These are phyloP conservation scores for Magallana ariakensis DNA, from an alignment of 1,140 invertebrate genomes.

Conservation along the genomic window DNA sequence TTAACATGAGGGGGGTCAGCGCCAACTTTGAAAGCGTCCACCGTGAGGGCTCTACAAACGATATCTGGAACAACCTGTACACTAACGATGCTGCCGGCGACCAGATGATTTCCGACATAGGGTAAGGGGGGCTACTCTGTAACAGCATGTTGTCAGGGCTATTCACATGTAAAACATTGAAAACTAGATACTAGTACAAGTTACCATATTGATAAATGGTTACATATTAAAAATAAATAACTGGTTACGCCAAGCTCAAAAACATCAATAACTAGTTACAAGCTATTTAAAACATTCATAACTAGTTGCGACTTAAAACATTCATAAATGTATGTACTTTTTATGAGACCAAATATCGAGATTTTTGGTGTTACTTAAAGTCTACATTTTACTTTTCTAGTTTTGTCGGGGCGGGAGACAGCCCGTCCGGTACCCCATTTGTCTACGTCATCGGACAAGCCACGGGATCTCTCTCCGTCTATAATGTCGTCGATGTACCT, in stretches of 20 bases:
- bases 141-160: too few relatives aligned
- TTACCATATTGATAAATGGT: too few relatives aligned
- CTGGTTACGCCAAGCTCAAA: too few relatives aligned
- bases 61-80: conserved; percentile 37
- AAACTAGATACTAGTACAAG: too few relatives aligned
- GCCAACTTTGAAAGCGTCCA: conserved; percentile 37
- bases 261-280: too few relatives aligned
- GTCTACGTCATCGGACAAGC: conserved; percentile 45
- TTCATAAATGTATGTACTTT: too few relatives aligned
- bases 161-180: too few relatives aligned
- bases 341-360: too few relatives aligned
- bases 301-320: too few relatives aligned
- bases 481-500: background rate
- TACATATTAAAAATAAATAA: too few relatives aligned
- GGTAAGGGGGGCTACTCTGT: background rate
- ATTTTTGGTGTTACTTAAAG: too few relatives aligned
- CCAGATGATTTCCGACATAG: conserved; percentile 21
- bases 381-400: background rate
- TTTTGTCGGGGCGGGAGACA: conserved; percentile 38
- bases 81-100: conserved; percentile 16
- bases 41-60: conserved; percentile 10
- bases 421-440: background rate
- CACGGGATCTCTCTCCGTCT: conserved; percentile 43
- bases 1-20: background rate
- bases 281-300: too few relatives aligned